A percentile compares a stretch with the other conserved stretches of the same genome.
Evolutionary conservation across 2,888 invertebrate genomes (phyloP).

Genomic region (Elmis aenea): DNA sequence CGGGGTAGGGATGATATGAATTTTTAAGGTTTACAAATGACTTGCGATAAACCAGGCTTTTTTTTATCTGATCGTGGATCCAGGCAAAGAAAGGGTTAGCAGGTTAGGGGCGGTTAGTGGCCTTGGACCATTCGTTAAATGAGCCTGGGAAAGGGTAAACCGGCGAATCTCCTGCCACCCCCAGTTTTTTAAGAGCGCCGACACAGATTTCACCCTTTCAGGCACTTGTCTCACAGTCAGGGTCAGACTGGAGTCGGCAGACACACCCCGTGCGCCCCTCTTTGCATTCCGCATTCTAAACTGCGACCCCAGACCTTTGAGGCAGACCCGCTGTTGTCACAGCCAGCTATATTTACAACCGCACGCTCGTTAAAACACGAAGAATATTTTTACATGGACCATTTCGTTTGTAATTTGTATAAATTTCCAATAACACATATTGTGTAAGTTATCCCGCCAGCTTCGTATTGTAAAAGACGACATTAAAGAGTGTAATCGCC

Average conservation of each 20-base stretch:
- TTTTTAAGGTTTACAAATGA: constrained; percentile 27
- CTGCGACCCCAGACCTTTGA: constrained; percentile 11
- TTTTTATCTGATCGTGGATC: constrained; percentile 20
- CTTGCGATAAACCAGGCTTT: constrained; percentile 29
- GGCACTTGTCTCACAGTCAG: constrained; percentile 41
- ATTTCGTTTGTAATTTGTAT: no score
- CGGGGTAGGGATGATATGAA: constrained; percentile 20
- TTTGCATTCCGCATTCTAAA: constrained; percentile 33
- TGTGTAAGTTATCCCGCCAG: no score
- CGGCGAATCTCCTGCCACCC: constrained; percentile 30
- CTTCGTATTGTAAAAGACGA: no score
- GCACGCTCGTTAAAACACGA: not conserved
- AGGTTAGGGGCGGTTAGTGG: constrained; percentile 27
- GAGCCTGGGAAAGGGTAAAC: constrained; percentile 28
- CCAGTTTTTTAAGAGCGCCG: constrained; percentile 27
- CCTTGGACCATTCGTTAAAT: constrained; percentile 26
- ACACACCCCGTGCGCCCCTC: constrained; percentile 28
- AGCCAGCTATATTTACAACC: constrained; percentile 1
- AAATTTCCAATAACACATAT: no score
- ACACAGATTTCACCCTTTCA: constrained; percentile 39
- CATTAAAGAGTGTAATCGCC: no score
- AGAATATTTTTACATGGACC: no score
- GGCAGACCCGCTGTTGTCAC: constrained; percentile 9
- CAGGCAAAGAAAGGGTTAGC: constrained; percentile 28
- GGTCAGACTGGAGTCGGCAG: constrained; percentile 36